Evolutionary conservation across 2,113 vertebrate species (phyloP), one percentile per base, ranked within the genome.

Genomic region (Lepidothrix coronata): DNA sequence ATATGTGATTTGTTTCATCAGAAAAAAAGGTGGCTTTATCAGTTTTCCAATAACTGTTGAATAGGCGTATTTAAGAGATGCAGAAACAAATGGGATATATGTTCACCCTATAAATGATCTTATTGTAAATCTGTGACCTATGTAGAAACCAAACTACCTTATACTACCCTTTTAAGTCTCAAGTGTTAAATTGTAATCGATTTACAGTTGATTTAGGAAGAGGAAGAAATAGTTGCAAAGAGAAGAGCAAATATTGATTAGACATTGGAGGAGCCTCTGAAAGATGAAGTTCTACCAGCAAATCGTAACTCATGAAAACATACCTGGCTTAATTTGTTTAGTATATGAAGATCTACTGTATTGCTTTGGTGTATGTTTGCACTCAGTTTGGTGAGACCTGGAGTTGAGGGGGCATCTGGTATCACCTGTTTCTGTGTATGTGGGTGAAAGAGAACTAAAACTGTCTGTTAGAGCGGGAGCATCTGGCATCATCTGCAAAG

Each of bases 401-500:
- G 44, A 85, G 44, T 5, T 86, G 61, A 74, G 37, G 11, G 28
- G 16, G 13, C 28, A 86, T 70, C 39, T 74, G 63, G 37, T 70
- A 74, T 92, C 70, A 85, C 54, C 68, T 80, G 46, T n/a, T 67
- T 43, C 12, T 73, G 39, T 37, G 63, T 58, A 27, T 0, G 5
- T 81, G 52, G 59, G 55, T 2, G 28, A 85, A 31, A 68, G 39
- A 37, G 66, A 91, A n/a, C 39, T 78, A 74, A 91, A 90, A 46
- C 37, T 71, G 55, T 9, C 58, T 59, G 39, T 23, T 79, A 44
- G 55, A 67, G 48, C 61, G 49, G 31, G 43, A 89, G 74, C 93
- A 95, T 62, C 94, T 96, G 93, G 74, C 71, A 87, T 91, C 93
- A 94, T 85, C 91, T 95, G 92, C 76, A 96, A 86, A 91, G 68